These are phyloP conservation scores for Puma concolor DNA, from an alignment of 2,113 vertebrate species.

Conservation along the genomic window DNA sequence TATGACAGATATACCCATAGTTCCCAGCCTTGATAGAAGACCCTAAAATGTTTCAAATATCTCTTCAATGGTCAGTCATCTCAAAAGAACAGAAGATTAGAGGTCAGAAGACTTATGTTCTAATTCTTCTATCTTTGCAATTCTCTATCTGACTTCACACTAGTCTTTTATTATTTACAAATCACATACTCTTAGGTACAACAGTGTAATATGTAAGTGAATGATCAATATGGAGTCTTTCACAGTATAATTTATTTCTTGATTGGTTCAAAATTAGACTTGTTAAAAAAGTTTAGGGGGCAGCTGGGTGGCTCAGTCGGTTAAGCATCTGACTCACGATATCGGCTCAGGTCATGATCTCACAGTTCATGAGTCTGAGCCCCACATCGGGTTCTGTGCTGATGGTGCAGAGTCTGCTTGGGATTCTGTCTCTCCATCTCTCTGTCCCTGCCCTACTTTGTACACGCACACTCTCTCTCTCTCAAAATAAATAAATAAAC, in stretches of 20 bases:
- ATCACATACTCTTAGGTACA: not conserved
- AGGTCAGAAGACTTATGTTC: constrained; percentile 9
- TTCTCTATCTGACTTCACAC: not conserved
- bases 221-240: not conserved
- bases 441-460: too few species aligned
- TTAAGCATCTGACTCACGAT: too few species aligned
- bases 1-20: not conserved
- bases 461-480: too few species aligned
- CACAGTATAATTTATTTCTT: not conserved
- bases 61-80: not conserved
- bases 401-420: too few species aligned
- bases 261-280: not conserved
- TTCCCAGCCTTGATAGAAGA: not conserved
- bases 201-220: not conserved
- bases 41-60: not conserved
- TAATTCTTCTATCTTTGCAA: not conserved
- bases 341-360: too few species aligned
- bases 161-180: not conserved
- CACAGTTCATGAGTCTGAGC: too few species aligned
- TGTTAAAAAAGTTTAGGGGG: not conserved
- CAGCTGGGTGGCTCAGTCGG: too few species aligned
- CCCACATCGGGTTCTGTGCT: too few species aligned
- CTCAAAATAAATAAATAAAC: too few species aligned
- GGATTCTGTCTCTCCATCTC: too few species aligned
- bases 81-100: not conserved